Conservation (phyloP, 2,113 vertebrate genomes). For the Hylia prasina region DNA sequence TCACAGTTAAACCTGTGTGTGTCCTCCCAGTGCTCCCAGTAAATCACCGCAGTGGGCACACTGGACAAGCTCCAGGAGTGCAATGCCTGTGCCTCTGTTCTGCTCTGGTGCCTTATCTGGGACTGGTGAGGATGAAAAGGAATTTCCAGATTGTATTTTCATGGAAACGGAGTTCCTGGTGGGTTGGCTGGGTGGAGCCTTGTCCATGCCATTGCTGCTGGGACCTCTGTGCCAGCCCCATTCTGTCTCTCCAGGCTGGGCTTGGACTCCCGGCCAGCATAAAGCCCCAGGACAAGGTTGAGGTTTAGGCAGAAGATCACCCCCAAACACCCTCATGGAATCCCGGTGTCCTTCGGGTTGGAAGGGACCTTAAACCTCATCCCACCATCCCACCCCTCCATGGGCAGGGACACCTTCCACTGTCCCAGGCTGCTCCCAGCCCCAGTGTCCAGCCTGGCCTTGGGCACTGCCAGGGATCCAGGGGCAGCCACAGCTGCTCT, state of each 20-base stretch:
- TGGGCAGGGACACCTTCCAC: neutral
- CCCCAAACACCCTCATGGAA: neutral
- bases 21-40: neutral
- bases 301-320: neutral
- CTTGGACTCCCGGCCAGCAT: neutral
- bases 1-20: accelerated
- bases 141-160: neutral
- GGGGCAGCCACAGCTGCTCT: neutral
- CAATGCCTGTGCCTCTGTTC: neutral
- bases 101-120: neutral
- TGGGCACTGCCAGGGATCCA: neutral
- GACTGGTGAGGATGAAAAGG: neutral
- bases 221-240: neutral
- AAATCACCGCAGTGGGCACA: neutral
- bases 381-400: neutral
- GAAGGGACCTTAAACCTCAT: neutral
- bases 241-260: neutral
- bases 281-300: neutral
- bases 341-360: neutral
- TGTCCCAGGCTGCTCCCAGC: neutral
- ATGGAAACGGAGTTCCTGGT: neutral
- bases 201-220: neutral
- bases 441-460: neutral
- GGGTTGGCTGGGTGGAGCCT: neutral
- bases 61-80: neutral